Conservation (phyloP, 2,113 vertebrate genomes). For the Butastur rufipennis region DNA sequence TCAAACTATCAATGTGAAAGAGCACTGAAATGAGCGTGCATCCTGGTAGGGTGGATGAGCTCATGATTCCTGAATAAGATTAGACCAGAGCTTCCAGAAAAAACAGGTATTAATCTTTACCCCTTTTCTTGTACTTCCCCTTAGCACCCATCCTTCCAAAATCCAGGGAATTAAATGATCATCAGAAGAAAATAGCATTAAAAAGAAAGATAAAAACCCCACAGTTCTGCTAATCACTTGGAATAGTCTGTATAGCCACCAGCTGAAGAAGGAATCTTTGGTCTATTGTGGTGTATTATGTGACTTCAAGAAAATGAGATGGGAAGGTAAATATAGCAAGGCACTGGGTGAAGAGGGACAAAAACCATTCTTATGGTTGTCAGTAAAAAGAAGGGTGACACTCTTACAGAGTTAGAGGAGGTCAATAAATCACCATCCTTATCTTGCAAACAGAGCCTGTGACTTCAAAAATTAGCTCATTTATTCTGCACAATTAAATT, state of each 20-base stretch:
- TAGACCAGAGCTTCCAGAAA: neutral
- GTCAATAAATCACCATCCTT: conserved; percentile 95
- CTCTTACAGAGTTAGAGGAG: conserved; percentile 73
- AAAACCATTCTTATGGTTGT: conserved; percentile 49
- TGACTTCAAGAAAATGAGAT: conserved; percentile 36
- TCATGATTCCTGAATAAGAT: neutral
- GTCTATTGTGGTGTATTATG: neutral
- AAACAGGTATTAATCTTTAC: neutral
- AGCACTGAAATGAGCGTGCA: neutral
- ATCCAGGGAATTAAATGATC: neutral
- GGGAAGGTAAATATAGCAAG: conserved; percentile 2
- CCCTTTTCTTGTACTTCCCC: neutral
- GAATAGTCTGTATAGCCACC: neutral
- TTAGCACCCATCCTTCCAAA: neutral
- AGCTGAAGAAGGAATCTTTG: neutral
- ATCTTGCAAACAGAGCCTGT: conserved; percentile 91
- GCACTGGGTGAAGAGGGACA: neutral
- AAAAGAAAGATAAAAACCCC: neutral
- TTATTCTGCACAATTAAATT: conserved; percentile 99
- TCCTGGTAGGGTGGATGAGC: neutral
- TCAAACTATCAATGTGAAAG: neutral
- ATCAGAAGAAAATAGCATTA: neutral
- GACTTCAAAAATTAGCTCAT: conserved; percentile 99
- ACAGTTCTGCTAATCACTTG: neutral
- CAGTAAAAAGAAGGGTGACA: conserved; percentile 73